Conservation (phyloP, 1,140 invertebrate genomes). For the Leptopilina boulardi region DNA sequence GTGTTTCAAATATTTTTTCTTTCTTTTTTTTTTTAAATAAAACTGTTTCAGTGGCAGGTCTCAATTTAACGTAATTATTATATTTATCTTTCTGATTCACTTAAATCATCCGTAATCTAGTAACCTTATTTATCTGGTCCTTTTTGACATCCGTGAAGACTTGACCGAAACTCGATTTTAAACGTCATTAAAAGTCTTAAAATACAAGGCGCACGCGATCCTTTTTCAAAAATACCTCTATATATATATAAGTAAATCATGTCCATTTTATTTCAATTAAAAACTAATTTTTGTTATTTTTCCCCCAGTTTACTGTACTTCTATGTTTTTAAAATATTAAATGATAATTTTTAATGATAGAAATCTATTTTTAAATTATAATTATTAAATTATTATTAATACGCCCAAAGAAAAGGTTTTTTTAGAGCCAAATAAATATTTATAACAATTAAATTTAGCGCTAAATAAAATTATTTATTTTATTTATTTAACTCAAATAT, state of each 20-base stretch:
- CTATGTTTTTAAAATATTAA: too few species aligned
- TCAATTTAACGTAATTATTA: slow-evolving; percentile 73
- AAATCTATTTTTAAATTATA: too few species aligned
- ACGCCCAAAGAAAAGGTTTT: too few species aligned
- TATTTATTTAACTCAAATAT: too few species aligned
- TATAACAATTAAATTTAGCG: too few species aligned
- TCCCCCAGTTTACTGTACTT: too few species aligned
- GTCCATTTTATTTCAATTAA: neutral
- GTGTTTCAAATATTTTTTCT: slow-evolving; percentile 30
- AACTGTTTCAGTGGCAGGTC: slow-evolving; percentile 56
- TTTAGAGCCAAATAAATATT: too few species aligned
- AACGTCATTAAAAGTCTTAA: neutral
- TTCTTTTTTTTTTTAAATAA: slow-evolving; percentile 35
- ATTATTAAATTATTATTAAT: too few species aligned
- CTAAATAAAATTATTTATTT: too few species aligned
- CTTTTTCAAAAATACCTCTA: neutral
- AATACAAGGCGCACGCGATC: neutral
- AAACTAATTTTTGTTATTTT: neutral
- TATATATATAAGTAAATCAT: neutral
- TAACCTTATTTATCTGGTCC: slow-evolving; percentile 7
- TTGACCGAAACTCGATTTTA: slow-evolving; percentile 11
- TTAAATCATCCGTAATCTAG: slow-evolving; percentile 56
- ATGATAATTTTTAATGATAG: too few species aligned
- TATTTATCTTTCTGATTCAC: slow-evolving; percentile 74
- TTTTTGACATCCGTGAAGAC: neutral